Percentiles rank a stretch among this genome's conserved stretches.
Conservation (phyloP, 2,888 invertebrate genomes). For the Arctia plantaginis region DNA sequence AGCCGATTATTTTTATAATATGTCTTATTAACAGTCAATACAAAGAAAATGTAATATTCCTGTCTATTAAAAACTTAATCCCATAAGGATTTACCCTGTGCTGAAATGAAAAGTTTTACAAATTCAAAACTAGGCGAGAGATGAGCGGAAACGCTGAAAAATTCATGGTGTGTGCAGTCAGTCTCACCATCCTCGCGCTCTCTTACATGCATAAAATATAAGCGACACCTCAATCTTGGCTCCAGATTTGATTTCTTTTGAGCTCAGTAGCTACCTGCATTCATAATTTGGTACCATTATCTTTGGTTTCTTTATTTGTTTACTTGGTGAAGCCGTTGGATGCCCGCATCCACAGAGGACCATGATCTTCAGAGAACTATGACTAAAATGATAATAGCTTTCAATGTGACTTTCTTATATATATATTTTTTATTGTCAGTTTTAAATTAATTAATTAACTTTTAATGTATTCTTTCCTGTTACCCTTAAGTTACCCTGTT, state of each 20-base stretch:
- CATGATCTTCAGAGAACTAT: too few relatives aligned
- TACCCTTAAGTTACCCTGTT: not conserved
- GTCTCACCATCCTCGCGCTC: not conserved
- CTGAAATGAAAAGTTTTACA: constrained; percentile 17
- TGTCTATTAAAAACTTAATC: not conserved
- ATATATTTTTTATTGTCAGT: not conserved
- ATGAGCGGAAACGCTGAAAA: constrained; percentile 21
- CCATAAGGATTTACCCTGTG: not conserved
- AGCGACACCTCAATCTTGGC: not conserved
- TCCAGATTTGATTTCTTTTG: constrained; percentile 9
- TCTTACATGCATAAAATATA: constrained; percentile 6
- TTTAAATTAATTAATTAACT: not conserved
- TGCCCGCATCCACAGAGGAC: not conserved
- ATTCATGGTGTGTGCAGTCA: constrained; percentile 21
- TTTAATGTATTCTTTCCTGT: not conserved
- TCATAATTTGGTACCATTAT: not conserved
- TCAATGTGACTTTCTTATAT: not conserved
- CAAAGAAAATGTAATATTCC: not conserved
- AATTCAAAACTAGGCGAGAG: constrained; percentile 19
- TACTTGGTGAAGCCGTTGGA: not conserved
- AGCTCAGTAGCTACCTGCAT: not conserved
- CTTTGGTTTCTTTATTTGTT: too few relatives aligned
- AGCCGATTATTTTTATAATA: too few relatives aligned
- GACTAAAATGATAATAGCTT: not conserved
- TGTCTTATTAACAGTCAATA: not conserved